Base-by-base conservation (phyloP, 2,797 vertebrate species). In the Protonibea diacanthus region DNA sequence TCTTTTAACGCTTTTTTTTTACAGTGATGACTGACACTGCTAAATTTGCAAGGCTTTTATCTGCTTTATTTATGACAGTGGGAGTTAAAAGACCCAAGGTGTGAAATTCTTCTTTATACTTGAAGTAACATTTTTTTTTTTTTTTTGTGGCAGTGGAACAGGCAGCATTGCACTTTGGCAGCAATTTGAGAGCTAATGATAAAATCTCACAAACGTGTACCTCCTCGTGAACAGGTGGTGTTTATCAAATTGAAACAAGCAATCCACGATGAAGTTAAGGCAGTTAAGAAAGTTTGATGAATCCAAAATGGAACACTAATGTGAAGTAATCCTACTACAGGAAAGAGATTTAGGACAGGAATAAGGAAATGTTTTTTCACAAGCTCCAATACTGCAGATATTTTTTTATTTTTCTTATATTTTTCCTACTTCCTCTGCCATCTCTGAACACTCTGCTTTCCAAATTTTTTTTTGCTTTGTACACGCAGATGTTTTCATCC, bases 1-100 rank as follows among this genome's bases (percentile, higher is more conserved):
- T 63, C 10, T n/a, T 59, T 58, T 48, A 48, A 62, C 42, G 21
- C 20, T 71, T 71, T 68, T 71, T 71, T 68, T 68, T 45, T 4
- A 38, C 15, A 47, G 12, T 63, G 42, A 69, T n/a, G 68, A 71
- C 20, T 38, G 69, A 44, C 21, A 45, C 57, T 29, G 13, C 7
- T 18, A 65, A 56, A 38, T 38, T 59, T 59, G 18, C 20, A 3
- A 14, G 3, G 5, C 33, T n/a, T 58, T 33, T 71, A 53, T 56
- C 38, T 52, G 33, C 33, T 66, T 38, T 14, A 65, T 58, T 64
- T 65, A 44, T 9, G 63, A 48, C 56, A 80, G 57, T 12, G 58
- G 18, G 59, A 48, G 4, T 27, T 23, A 9, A 33, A n/a, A 2
- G 33, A 59, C 51, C 47, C 25, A 27, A 1, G 1, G 14, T 33